Evolutionary conservation across 2,888 invertebrate genomes (phyloP).

Genomic region (Metacarcinus magister): DNA sequence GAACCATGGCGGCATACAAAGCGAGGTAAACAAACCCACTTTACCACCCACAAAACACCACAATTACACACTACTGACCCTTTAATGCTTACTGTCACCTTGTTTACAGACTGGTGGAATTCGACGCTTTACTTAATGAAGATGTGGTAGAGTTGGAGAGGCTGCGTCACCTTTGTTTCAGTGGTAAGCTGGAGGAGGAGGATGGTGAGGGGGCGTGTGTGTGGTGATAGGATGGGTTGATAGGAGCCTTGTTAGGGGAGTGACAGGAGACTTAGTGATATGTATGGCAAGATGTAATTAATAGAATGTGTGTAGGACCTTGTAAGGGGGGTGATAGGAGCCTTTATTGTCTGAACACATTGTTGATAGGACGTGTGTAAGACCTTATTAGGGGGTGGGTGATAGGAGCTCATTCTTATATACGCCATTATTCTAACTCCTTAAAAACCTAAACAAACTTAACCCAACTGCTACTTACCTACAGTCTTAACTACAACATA

Average conservation of each 20-base stretch:
- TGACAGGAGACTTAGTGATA: neutral
- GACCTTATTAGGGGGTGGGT: too few relatives aligned
- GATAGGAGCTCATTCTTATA: too few relatives aligned
- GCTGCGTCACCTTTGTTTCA: slow-evolving; percentile 68
- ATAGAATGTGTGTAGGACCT: neutral
- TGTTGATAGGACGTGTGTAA: too few relatives aligned
- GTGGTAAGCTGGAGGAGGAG: slow-evolving; percentile 68
- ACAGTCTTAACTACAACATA: too few relatives aligned
- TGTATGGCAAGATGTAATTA: neutral
- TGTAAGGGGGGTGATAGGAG: neutral
- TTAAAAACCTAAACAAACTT: too few relatives aligned
- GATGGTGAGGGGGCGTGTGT: neutral
- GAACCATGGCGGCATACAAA: slow-evolving; percentile 77
- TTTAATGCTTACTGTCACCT: slow-evolving; percentile 8
- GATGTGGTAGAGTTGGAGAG: slow-evolving; percentile 56
- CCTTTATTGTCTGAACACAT: too few relatives aligned
- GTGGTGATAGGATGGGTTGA: neutral
- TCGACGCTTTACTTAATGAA: slow-evolving; percentile 52
- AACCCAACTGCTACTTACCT: too few relatives aligned
- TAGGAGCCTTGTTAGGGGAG: neutral
- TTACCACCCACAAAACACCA: neutral
- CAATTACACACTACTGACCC: neutral
- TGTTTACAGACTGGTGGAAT: slow-evolving; percentile 71
- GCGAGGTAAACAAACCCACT: slow-evolving; percentile 77
- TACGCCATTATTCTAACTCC: too few relatives aligned